Conservation (phyloP, 2,888 invertebrate genomes). For the Folsomia candida region DNA sequence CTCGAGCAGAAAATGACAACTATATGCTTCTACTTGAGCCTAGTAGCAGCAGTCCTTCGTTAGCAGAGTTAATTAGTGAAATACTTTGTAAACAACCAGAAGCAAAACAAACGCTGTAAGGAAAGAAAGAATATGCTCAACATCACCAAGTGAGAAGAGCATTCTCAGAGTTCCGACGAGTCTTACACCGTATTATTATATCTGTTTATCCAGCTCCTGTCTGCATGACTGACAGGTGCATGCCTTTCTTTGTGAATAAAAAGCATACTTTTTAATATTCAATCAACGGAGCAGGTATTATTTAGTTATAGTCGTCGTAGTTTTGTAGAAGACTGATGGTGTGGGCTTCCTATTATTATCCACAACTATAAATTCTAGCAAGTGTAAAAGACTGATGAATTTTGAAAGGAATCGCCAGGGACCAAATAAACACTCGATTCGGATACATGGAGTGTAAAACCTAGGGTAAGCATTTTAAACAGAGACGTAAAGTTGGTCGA, state of each 20-base stretch:
- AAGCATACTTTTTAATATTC: slow-evolving; percentile 2
- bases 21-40: background rate
- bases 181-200: background rate
- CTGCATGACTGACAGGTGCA: background rate
- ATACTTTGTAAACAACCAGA: background rate
- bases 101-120: background rate
- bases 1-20: background rate
- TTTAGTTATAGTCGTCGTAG: too few relatives aligned
- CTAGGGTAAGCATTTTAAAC: too few relatives aligned
- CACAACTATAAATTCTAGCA: too few relatives aligned
- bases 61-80: background rate
- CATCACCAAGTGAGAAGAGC: background rate
- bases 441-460: too few relatives aligned
- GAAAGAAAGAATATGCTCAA: background rate
- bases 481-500: too few relatives aligned
- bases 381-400: background rate
- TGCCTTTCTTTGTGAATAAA: slow-evolving; percentile 1
- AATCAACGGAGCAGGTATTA: background rate
- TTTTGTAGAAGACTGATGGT: background rate
- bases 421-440: background rate
- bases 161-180: background rate
- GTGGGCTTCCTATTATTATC: background rate
- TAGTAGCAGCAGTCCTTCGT: background rate
- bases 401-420: background rate
- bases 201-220: background rate